These are phyloP conservation scores for Malacoraja senta DNA, from an alignment of 2,797 vertebrate genomes.

Conservation along the genomic window DNA sequence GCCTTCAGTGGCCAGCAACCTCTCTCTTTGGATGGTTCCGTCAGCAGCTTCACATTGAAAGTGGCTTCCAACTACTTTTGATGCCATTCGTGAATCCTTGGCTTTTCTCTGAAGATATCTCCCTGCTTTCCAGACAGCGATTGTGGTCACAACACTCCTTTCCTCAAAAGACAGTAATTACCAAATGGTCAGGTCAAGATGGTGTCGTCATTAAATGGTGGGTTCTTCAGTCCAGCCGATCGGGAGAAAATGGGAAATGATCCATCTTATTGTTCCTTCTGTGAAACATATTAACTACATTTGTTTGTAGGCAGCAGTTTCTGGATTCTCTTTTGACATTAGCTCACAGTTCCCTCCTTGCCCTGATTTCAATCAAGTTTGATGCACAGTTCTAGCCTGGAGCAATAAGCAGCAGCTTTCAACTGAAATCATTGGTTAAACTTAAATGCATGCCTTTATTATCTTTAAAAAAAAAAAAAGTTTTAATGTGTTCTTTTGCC, in stretches of 20 bases:
- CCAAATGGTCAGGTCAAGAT: background rate
- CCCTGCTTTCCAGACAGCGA: background rate
- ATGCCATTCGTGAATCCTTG: background rate
- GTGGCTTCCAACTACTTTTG: background rate
- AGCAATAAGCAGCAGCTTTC: background rate
- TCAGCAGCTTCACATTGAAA: background rate
- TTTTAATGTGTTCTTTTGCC: constrained; percentile 9
- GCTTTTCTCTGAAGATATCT: background rate
- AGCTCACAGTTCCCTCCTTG: background rate
- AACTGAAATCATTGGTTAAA: background rate
- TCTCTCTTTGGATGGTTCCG: background rate
- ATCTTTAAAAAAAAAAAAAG: background rate
- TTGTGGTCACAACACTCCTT: background rate
- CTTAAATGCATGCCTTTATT: background rate
- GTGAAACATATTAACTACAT: background rate
- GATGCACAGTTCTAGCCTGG: background rate
- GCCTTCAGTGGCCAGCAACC: background rate
- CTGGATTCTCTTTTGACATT: background rate
- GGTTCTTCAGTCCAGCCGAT: background rate
- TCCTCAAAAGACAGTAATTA: background rate
- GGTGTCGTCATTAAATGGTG: background rate
- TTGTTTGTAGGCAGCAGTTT: background rate
- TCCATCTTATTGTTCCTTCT: background rate
- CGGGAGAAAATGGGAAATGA: background rate
- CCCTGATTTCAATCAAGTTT: background rate